Conservation (phyloP, 1,140 invertebrate species). For the Sminthurinus signatus region DNA sequence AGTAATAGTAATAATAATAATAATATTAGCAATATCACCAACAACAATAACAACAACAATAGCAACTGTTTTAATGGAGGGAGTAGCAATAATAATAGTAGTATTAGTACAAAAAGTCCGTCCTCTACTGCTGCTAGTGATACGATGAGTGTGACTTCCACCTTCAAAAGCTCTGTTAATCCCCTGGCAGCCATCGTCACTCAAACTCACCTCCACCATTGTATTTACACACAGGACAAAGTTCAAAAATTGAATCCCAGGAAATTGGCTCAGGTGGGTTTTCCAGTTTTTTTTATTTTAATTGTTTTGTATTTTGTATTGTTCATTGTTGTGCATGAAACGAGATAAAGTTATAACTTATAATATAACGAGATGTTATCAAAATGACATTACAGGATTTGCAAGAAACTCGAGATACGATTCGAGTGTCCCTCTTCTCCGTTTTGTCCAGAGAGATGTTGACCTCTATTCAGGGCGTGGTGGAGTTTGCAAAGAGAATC, state of each 20-base stretch:
- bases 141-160: conserved; percentile 26
- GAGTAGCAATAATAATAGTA: background rate
- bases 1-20: too few relatives aligned
- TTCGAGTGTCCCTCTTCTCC: conserved; percentile 45
- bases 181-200: conserved; percentile 57
- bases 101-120: conserved; percentile 10
- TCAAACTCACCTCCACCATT: conserved; percentile 82
- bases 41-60: too few relatives aligned
- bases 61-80: too few relatives aligned
- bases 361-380: background rate
- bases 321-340: background rate
- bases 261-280: conserved; percentile 39
- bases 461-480: conserved; percentile 80
- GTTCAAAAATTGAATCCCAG: conserved; percentile 62
- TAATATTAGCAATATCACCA: too few relatives aligned
- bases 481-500: conserved; percentile 87
- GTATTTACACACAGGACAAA: conserved; percentile 82
- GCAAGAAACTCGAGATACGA: conserved; percentile 44
- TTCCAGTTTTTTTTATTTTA: background rate
- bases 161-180: conserved; percentile 29
- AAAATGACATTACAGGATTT: conserved; percentile 44
- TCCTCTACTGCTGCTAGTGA: conserved; percentile 20
- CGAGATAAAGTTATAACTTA: background rate
- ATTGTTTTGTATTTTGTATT: background rate
- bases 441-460: conserved; percentile 65